phyloP scores from a whole-genome alignment of 2,888 invertebrate genomes.

The Hybos culiciformis region DNA sequence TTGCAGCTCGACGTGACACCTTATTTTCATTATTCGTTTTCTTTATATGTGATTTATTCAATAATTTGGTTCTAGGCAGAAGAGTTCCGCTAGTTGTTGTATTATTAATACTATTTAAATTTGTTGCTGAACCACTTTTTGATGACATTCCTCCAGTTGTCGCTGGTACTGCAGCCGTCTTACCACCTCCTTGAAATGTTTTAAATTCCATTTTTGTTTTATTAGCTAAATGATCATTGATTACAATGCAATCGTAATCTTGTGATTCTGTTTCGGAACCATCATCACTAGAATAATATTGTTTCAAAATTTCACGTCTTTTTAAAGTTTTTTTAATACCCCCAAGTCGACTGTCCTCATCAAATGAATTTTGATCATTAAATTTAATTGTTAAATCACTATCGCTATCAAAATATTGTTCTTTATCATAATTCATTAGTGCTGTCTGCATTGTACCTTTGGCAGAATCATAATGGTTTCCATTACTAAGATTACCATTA shows the following conservation, averaged over 20 bases:
- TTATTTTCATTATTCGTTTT: conserved; percentile 37
- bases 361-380: conserved; percentile 16
- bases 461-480: background rate
- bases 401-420: conserved; percentile 25
- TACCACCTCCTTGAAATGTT: conserved; percentile 32
- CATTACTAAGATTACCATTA: background rate
- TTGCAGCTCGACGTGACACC: conserved; percentile 19
- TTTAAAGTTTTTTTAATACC: conserved; percentile 57
- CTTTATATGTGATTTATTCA: conserved; percentile 39
- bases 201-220: conserved; percentile 38
- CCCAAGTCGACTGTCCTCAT: conserved; percentile 46
- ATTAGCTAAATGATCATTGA: conserved; percentile 58
- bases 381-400: conserved; percentile 26
- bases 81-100: conserved; percentile 37
- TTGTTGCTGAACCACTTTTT: conserved; percentile 34
- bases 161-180: conserved; percentile 32
- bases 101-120: conserved; percentile 41
- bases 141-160: conserved; percentile 36
- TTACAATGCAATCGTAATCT: conserved; percentile 69
- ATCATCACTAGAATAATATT: conserved; percentile 48
- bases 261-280: conserved; percentile 59
- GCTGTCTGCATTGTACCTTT: background rate
- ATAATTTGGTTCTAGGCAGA: conserved; percentile 55
- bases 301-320: conserved; percentile 56
- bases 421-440: conserved; percentile 21